Conservation (phyloP, 2,888 invertebrate species). For the Mylabris sibirica region DNA sequence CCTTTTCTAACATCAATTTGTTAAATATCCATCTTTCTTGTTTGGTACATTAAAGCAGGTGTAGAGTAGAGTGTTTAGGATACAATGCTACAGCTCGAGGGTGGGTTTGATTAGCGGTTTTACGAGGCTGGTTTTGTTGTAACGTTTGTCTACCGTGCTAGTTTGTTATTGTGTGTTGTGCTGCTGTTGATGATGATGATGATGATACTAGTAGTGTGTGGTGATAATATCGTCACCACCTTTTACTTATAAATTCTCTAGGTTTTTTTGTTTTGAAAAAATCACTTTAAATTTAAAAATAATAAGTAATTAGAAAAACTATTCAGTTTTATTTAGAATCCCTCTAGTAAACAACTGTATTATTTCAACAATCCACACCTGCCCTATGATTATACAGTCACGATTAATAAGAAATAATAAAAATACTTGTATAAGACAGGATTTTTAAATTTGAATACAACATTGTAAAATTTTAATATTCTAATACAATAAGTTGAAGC, state of each 20-base stretch:
- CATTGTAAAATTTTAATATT: conserved; percentile 10
- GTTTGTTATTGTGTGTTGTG: conserved; percentile 14
- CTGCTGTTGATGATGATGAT: conserved; percentile 5
- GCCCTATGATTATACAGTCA: conserved; percentile 29
- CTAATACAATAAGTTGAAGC: neutral
- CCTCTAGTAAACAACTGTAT: conserved; percentile 4
- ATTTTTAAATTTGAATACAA: conserved; percentile 7
- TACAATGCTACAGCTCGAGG: conserved; percentile 55
- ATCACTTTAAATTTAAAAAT: neutral
- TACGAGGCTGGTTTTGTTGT: conserved; percentile 50
- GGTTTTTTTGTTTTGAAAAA: no score
- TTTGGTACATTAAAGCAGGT: conserved; percentile 54
- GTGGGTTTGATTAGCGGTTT: conserved; percentile 57
- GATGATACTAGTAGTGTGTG: no score
- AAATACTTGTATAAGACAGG: neutral
- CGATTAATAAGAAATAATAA: conserved; percentile 26
- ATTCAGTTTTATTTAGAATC: neutral
- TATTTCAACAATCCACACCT: conserved; percentile 24
- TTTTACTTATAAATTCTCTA: neutral
- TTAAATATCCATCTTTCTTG: conserved; percentile 35
- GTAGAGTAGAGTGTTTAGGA: conserved; percentile 55
- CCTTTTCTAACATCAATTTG: conserved; percentile 22
- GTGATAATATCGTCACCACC: neutral
- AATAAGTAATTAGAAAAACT: neutral
- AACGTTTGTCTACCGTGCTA: conserved; percentile 38